Evolutionary conservation across 1,140 invertebrate genomes (phyloP).

Genomic region (Caenorhabditis inopinata): DNA sequence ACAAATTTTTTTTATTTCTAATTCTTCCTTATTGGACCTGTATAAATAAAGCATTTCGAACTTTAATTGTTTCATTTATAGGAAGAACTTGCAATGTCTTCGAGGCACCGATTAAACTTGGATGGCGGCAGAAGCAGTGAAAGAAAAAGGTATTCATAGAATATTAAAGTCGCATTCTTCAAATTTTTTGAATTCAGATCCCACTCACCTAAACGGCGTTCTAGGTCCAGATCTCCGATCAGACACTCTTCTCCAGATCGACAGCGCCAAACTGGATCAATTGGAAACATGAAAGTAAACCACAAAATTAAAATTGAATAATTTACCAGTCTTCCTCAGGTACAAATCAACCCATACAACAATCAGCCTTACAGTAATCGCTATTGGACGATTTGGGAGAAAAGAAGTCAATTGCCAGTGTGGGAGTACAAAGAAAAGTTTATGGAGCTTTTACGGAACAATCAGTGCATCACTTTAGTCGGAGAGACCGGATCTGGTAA

Average conservation of each 20-base stretch:
- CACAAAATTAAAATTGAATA: slow-evolving; percentile 3
- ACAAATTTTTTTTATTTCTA: no score
- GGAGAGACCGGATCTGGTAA: slow-evolving; percentile 96
- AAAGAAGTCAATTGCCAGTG: slow-evolving; percentile 87
- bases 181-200: not conserved
- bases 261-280: not conserved
- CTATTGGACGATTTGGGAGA: slow-evolving; percentile 73
- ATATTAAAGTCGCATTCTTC: no score
- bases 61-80: not conserved
- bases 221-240: slow-evolving; percentile 35
- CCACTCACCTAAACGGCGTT: slow-evolving; percentile 11
- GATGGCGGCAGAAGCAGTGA: slow-evolving; percentile 37
- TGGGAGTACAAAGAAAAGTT: slow-evolving; percentile 97
- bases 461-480: slow-evolving; percentile 87
- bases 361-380: slow-evolving; percentile 54
- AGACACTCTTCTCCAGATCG: not conserved
- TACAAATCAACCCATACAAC: slow-evolving; percentile 54
- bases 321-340: slow-evolving; percentile 37
- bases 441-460: slow-evolving; percentile 82
- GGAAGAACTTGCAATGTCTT: slow-evolving; percentile 31
- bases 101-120: slow-evolving; percentile 39
- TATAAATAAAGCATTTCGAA: not conserved
- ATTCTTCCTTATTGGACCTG: no score
- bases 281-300: not conserved
- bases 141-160: not conserved